Conservation (phyloP, 2,797 vertebrate genomes). For the Acanthornis magna region DNA sequence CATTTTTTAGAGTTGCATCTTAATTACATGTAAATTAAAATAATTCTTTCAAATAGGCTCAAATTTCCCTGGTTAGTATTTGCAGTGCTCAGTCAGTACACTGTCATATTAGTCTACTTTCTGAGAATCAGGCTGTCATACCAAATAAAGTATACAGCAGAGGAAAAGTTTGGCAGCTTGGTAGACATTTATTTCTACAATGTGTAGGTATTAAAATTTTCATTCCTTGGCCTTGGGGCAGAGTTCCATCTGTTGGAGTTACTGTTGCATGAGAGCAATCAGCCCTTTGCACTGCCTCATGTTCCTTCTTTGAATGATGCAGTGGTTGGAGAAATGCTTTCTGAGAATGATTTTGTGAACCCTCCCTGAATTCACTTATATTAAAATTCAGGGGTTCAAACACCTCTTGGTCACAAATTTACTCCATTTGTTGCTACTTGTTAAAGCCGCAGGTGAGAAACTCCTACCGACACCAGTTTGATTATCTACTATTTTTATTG, state of each 20-base stretch:
- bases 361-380: not conserved
- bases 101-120: not conserved
- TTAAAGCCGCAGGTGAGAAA: not conserved
- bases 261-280: not conserved
- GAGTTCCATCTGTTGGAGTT: constrained; percentile 6
- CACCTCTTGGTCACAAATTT: not conserved
- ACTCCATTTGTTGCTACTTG: not conserved
- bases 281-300: not conserved
- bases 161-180: not conserved
- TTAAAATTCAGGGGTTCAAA: not conserved
- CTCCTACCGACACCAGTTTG: not conserved
- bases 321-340: not conserved
- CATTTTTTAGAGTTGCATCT: not conserved
- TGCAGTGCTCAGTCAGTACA: not conserved
- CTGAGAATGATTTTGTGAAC: not conserved
- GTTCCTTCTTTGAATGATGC: not conserved
- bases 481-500: not conserved
- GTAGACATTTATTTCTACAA: constrained; percentile 7
- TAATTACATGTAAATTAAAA: not conserved
- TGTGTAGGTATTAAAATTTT: not conserved
- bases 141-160: not conserved
- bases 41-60: not conserved
- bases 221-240: not conserved
- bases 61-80: not conserved
- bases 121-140: not conserved